These are phyloP conservation scores for Apteryx mantelli DNA, from an alignment of 2,113 vertebrate genomes.

Conservation along the genomic window DNA sequence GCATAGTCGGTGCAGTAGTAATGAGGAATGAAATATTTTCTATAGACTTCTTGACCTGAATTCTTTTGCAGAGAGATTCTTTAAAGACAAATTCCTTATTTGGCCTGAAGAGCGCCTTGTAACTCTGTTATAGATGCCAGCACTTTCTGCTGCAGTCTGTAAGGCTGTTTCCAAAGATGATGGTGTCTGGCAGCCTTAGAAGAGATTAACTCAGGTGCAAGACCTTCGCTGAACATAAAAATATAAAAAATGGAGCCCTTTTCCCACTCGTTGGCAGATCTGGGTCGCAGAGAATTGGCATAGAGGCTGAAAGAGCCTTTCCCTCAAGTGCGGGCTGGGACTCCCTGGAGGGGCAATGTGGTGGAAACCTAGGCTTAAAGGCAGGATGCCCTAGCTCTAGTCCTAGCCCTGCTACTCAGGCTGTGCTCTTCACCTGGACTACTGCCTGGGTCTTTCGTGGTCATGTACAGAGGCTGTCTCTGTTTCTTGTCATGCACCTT, in stretches of 20 bases:
- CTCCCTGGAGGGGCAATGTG: background rate
- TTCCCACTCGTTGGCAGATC: background rate
- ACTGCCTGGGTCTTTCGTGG: background rate
- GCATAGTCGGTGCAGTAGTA: background rate
- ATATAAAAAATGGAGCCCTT: background rate
- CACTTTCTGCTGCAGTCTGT: background rate
- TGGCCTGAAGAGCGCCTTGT: slow-evolving; percentile 23
- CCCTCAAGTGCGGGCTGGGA: background rate
- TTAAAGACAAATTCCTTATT: slow-evolving; percentile 56
- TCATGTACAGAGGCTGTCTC: background rate
- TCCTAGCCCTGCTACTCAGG: background rate
- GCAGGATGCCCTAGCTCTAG: background rate
- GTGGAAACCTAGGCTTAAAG: background rate
- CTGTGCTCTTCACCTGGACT: background rate
- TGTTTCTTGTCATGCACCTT: background rate
- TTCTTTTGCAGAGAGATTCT: slow-evolving; percentile 34
- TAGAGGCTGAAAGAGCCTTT: background rate
- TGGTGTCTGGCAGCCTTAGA: background rate
- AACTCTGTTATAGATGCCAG: background rate
- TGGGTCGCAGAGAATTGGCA: background rate
- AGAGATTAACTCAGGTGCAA: background rate
- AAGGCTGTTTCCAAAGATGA: background rate
- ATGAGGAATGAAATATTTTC: slow-evolving; percentile 23
- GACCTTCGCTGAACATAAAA: background rate
- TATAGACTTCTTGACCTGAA: slow-evolving; percentile 28